phyloP scores from a whole-genome alignment of 2,797 vertebrate genomes.

The Mionectes olivaceus region DNA sequence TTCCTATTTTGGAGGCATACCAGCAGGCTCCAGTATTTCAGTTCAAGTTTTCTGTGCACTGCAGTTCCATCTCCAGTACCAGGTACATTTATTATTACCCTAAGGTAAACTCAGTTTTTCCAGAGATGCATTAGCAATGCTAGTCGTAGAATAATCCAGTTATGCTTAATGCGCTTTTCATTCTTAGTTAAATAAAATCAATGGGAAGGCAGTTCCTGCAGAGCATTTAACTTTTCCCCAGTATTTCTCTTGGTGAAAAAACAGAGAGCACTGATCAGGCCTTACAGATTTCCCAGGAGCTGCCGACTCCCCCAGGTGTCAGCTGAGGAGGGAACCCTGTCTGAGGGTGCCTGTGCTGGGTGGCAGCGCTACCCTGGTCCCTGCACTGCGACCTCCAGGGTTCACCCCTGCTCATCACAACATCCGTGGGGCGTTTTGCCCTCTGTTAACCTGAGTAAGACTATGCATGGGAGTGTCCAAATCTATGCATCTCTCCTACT shows the following conservation, averaged over 20 bases:
- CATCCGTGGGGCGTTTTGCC: background rate
- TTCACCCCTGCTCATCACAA: background rate
- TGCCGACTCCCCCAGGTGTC: fast-evolving
- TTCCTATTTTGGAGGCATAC: background rate
- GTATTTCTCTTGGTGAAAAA: background rate
- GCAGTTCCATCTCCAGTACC: background rate
- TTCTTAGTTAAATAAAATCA: background rate
- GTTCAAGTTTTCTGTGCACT: background rate
- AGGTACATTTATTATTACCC: background rate
- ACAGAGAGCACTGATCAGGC: background rate
- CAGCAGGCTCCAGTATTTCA: background rate
- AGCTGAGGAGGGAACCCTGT: background rate
- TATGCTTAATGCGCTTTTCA: background rate
- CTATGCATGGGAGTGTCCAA: fast-evolving
- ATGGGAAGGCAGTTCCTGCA: background rate
- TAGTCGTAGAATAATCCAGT: background rate
- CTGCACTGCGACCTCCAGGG: fast-evolving
- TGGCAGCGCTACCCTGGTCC: background rate
- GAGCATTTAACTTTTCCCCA: background rate
- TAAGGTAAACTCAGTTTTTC: background rate
- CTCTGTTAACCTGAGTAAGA: background rate
- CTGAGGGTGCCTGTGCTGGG: background rate
- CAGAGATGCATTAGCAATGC: background rate
- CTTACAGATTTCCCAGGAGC: background rate
- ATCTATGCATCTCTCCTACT: fast-evolving